Evolutionary conservation across 1,140 invertebrate genomes (phyloP), one percentile per base, ranked within the genome.

Genomic region (Galleria mellonella): DNA sequence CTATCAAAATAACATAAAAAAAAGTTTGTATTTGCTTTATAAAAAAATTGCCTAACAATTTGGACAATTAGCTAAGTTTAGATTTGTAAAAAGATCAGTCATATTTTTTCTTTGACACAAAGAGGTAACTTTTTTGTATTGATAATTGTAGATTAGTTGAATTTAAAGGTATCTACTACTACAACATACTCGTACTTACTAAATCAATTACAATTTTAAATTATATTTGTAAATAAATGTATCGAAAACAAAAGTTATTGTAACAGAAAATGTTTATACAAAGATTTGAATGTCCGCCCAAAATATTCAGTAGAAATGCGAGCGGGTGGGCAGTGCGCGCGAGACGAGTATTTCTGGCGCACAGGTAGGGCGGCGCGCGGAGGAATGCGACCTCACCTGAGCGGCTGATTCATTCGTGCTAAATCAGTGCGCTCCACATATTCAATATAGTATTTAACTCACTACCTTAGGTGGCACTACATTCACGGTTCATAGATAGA

Each of bases 341-440:
- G 57, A 57, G 67, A 40, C 48, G 57, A 60, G 69, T 85, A 85
- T 85, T 85, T 85, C 62, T 67, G 73, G 82, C 72, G 72, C 62
- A 72, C 82, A 83, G 78, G 76, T 81, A 81, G 69, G 64, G 75
- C 67, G 58, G 58, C 17, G 60, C 56, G 68, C 62, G 65, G 32
- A 56, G 72, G 81, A 83, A 85, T 85, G 64, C 78, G 81, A 79
- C 75, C 78, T 83, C 76, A 85, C 81, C 81, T 85, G 78, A 72
- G 65, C 62, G 59, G 62, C 72, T 85, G 81, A 85, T 73, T 85
- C 81, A 85, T 69, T 62, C 65, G 56, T 28, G 58, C 81, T 83
- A 83, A 81, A 74, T 81, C 61, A 76, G 74, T 72, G 47, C 55
- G 67, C 69, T 74, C 73, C 62, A 72, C 65, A 67, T 74, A 69